phyloP scores from a whole-genome alignment of 1,140 invertebrate species.

The Cylas formicarius region DNA sequence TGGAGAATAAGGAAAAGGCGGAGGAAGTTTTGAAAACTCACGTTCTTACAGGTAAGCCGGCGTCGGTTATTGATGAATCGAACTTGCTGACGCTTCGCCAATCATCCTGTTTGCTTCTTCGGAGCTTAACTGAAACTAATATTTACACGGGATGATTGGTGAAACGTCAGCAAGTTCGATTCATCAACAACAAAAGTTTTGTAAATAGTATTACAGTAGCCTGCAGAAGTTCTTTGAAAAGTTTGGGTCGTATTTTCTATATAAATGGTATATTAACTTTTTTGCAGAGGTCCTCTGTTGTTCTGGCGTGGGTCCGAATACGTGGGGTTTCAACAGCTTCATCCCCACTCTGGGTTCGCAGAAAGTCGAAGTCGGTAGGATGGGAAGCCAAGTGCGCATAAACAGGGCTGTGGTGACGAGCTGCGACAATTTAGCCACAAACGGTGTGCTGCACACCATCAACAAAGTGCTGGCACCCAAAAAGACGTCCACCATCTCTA shows the following conservation, averaged over 20 bases:
- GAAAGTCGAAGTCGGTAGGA: constrained; percentile 44
- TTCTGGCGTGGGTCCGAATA: constrained; percentile 48
- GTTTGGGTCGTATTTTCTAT: background rate
- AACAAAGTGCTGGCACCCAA: constrained; percentile 46
- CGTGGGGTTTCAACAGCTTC: constrained; percentile 48
- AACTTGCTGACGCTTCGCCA: too few relatives aligned
- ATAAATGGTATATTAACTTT: constrained; percentile 5
- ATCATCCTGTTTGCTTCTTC: too few relatives aligned
- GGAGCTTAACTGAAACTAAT: too few relatives aligned
- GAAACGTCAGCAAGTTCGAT: too few relatives aligned
- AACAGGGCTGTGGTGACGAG: constrained; percentile 48
- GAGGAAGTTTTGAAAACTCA: constrained; percentile 45
- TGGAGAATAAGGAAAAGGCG: constrained; percentile 43
- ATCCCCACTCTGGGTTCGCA: constrained; percentile 45
- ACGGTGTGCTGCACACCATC: constrained; percentile 54
- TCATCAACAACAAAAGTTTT: too few relatives aligned
- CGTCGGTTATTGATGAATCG: too few relatives aligned
- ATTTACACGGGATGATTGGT: too few relatives aligned
- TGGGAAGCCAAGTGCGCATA: constrained; percentile 46
- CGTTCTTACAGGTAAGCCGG: constrained; percentile 43
- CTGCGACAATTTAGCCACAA: constrained; percentile 52
- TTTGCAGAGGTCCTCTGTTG: constrained; percentile 53
- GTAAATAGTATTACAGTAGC: too few relatives aligned
- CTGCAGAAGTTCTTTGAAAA: too few relatives aligned
- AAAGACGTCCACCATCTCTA: constrained; percentile 26